Percentiles rank a stretch among this genome's conserved stretches.
phyloP scores from a whole-genome alignment of 2,888 invertebrate genomes.

The Anagyrus pseudococci region DNA sequence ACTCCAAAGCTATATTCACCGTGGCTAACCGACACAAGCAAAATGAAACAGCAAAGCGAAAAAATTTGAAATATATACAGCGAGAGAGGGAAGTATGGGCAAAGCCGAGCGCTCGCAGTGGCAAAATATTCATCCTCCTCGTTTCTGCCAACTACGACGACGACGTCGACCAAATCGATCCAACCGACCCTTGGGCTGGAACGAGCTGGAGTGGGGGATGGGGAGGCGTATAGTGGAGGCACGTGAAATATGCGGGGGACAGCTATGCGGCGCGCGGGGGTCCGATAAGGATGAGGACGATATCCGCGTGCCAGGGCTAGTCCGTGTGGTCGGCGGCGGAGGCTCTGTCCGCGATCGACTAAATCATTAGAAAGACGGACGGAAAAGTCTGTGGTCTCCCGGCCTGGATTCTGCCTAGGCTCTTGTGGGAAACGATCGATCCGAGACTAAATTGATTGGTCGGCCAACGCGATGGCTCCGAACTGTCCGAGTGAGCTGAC shows the following conservation, averaged over 20 bases:
- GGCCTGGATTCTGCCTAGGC: no score
- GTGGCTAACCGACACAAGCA: background rate
- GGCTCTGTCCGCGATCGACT: constrained; percentile 5
- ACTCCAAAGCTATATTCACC: background rate
- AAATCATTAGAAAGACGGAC: constrained; percentile 26
- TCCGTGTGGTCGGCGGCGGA: constrained; percentile 6
- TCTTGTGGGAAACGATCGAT: no score
- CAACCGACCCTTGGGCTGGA: constrained; percentile 3
- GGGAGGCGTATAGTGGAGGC: constrained; percentile 1
- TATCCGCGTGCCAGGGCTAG: constrained; percentile 8
- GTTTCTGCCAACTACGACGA: background rate
- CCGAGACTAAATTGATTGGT: no score
- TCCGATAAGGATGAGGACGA: constrained; percentile 4
- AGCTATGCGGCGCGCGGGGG: constrained; percentile 20
- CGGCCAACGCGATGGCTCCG: no score
- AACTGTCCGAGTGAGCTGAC: no score
- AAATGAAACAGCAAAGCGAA: background rate
- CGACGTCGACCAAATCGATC: no score
- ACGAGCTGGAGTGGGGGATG: constrained; percentile 5
- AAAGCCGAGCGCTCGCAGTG: background rate
- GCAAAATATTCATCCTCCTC: constrained; percentile 33
- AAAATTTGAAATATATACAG: background rate
- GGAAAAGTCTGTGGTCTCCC: constrained; percentile 15
- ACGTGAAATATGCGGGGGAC: constrained; percentile 33
- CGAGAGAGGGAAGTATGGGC: background rate